Conservation (phyloP, 2,888 invertebrate genomes). For the Torymus tubicola region DNA sequence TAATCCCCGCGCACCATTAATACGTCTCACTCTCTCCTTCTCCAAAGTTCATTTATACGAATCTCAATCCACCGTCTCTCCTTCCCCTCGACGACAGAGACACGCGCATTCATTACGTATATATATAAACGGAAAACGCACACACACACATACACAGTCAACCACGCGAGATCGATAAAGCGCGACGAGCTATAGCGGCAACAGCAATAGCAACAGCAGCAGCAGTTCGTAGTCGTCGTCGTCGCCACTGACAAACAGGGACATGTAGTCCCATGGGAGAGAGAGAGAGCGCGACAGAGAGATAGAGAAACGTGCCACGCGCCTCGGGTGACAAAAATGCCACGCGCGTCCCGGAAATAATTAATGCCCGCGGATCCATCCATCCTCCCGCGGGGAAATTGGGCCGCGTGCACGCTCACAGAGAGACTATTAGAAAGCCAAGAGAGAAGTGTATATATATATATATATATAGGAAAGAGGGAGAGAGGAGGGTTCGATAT, state of each 20-base stretch:
- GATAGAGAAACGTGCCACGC: neutral
- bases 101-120: too few species aligned
- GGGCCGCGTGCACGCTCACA: neutral
- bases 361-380: neutral
- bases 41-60: too few species aligned
- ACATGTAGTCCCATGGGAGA: conserved; percentile 4
- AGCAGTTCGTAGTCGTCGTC: neutral
- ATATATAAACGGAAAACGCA: neutral
- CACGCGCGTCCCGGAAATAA: conserved; percentile 5
- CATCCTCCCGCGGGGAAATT: neutral
- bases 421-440: too few species aligned
- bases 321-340: neutral
- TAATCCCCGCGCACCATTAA: neutral
- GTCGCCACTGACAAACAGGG: too few species aligned
- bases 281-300: neutral
- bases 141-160: too few species aligned
- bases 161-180: conserved; percentile 17
- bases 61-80: too few species aligned
- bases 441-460: too few species aligned
- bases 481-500: neutral
- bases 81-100: too few species aligned
- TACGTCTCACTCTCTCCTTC: too few species aligned
- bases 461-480: neutral
- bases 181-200: conserved; percentile 2
- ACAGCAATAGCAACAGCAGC: too few species aligned